Evolutionary conservation across 1,140 invertebrate genomes (phyloP), one percentile per base, ranked within the genome.

Genomic region (Calosoma granatense): DNA sequence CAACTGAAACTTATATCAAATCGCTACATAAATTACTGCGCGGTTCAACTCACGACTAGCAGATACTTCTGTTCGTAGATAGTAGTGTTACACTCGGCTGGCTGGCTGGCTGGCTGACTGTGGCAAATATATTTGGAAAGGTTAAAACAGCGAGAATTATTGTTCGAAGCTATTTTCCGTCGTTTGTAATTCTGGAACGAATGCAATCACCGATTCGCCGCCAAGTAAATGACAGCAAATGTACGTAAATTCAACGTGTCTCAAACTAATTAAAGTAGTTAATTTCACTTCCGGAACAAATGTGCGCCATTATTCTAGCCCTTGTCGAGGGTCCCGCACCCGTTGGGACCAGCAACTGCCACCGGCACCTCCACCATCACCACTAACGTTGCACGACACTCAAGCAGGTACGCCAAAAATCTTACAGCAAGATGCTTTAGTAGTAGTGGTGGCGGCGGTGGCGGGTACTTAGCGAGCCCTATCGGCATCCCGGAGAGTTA

Each of bases 201-300:
- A 47, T 47, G 41, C 41, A 47, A 47, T 47, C 41, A 47, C 41
- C 41, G 26, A 36, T 47, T 47, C 41, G 3, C 3, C 41, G 9
- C 17, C 41, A 4, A 9, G 9, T 60, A 60, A 64, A 66, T 62
- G 66, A 65, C 66, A 67, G 61, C 57, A 55, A 62, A 60, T 64
- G 58, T 65, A 64, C 64, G 65, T 70, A 70, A 70, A 70, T 70
- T 67, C 61, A 67, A 68, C 64, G 65, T 69, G 67, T 68, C 66
- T 65, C 68, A 61, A 70, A 70, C 66, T 70, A 70, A 70, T 70
- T 70, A 70, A 70, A 68, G 66, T 66, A 70, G 68, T 70, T 70
- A 70, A 70, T 70, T 70, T 60, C 63, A 60, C 58, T 65, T 64
- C 64, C 64, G 64, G 64, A 68, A 68, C 67, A 62, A 68, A 68